Percentiles rank a stretch among this genome's conserved stretches.
Evolutionary conservation across 37 sponge, comb jelly and placozoan species (phyloP).

Genomic region (Lycopodina hypogea): DNA sequence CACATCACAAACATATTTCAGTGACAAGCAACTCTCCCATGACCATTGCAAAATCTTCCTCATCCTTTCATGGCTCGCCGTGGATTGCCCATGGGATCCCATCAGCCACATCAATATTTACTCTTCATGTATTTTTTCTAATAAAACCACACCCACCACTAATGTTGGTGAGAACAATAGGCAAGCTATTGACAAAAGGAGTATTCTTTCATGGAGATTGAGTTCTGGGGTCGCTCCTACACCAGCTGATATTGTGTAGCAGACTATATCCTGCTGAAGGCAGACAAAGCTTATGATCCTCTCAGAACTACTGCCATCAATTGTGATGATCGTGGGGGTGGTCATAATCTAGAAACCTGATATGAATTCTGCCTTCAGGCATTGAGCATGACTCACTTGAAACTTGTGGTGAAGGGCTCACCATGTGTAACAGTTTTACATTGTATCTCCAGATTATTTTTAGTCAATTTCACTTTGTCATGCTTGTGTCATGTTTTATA

Average conservation of each 20-base stretch:
- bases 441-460: too few relatives aligned
- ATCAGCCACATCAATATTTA: constrained; percentile 68
- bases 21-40: constrained; percentile 9
- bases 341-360: too few relatives aligned
- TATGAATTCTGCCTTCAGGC: constrained; percentile 43
- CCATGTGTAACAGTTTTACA: neutral
- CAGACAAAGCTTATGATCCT: neutral
- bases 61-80: constrained; percentile 37
- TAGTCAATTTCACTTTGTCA: too few relatives aligned
- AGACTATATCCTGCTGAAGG: constrained; percentile 15
- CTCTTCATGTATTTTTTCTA: neutral
- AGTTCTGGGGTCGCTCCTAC: constrained; percentile 42
- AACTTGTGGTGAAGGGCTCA: neutral
- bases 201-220: constrained; percentile 11
- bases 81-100: constrained; percentile 34
- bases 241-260: constrained; percentile 2
- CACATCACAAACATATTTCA: constrained; percentile 25
- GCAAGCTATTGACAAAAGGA: neutral
- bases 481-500: too few relatives aligned
- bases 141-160: neutral
- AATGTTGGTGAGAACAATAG: too few relatives aligned
- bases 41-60: constrained; percentile 12
- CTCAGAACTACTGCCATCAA: neutral
- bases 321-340: neutral
- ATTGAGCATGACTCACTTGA: constrained; percentile 19